phyloP scores from a whole-genome alignment of 2,113 vertebrate genomes.

The Choloepus hoffmanni region DNA sequence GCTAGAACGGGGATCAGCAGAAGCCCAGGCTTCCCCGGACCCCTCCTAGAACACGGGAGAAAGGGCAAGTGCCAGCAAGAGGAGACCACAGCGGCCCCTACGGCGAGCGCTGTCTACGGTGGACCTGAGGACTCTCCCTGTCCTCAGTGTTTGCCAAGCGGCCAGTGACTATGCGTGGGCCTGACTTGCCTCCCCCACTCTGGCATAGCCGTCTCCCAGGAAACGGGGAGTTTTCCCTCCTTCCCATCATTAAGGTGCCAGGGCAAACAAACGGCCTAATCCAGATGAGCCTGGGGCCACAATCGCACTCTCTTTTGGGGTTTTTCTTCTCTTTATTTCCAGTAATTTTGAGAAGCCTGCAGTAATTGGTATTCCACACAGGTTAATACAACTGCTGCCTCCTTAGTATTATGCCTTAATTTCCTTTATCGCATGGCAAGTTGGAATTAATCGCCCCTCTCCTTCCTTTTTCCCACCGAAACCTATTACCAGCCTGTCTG shows the following conservation, averaged over 20 bases:
- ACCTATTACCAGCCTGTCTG: constrained; percentile 79
- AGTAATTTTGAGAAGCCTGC: constrained; percentile 65
- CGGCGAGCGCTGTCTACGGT: neutral
- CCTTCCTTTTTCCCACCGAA: constrained; percentile 80
- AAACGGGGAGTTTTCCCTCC: constrained; percentile 66
- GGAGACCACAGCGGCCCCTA: neutral
- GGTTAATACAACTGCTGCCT: constrained; percentile 78
- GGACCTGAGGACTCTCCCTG: neutral
- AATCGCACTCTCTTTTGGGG: constrained; percentile 53
- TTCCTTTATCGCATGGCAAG: constrained; percentile 78
- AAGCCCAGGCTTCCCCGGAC: neutral
- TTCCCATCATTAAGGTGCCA: constrained; percentile 77
- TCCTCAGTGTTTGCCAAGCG: neutral
- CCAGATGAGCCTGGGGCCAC: constrained; percentile 70
- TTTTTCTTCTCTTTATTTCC: constrained; percentile 65
- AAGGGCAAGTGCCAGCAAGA: fast-evolving
- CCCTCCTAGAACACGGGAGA: neutral
- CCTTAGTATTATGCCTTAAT: constrained; percentile 82
- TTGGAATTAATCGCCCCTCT: constrained; percentile 84
- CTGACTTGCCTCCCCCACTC: constrained; percentile 46
- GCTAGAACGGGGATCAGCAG: neutral
- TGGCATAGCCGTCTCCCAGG: constrained; percentile 66
- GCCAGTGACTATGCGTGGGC: constrained; percentile 40
- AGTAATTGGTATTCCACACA: constrained; percentile 82
- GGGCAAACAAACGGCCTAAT: constrained; percentile 77